phyloP scores from a whole-genome alignment of 2,888 invertebrate genomes.

The Acanthosepion esculentum region DNA sequence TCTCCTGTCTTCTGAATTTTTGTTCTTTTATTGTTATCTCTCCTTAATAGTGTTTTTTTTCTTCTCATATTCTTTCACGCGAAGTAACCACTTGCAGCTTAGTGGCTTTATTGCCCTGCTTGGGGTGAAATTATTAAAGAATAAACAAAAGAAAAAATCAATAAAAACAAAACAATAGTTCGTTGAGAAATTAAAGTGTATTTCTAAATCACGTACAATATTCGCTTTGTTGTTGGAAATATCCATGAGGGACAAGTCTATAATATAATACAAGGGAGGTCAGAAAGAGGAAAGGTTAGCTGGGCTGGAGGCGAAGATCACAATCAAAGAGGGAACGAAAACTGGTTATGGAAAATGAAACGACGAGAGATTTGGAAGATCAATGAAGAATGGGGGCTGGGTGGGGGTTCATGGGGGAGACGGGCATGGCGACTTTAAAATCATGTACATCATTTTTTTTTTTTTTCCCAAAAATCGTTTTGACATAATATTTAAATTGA shows the following conservation, averaged over 20 bases:
- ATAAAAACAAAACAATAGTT: constrained; percentile 12
- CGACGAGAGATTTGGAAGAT: constrained; percentile 35
- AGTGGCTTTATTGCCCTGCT: no score
- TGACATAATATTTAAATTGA: constrained; percentile 25
- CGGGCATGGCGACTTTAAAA: not conserved
- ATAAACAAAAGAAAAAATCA: not conserved
- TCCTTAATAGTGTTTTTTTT: no score
- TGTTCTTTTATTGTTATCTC: no score
- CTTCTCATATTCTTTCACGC: no score
- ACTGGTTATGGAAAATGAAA: constrained; percentile 45
- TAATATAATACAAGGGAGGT: constrained; percentile 6
- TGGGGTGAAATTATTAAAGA: no score
- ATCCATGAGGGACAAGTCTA: constrained; percentile 33
- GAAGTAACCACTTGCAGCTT: no score
- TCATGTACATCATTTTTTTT: not conserved
- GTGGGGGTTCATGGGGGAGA: not conserved
- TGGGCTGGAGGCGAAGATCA: not conserved
- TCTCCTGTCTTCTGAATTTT: no score
- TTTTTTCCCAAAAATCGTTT: not conserved
- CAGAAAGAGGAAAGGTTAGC: not conserved
- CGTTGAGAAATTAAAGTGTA: constrained; percentile 47
- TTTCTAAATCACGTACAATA: constrained; percentile 41
- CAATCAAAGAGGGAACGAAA: constrained; percentile 49
- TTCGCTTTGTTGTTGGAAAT: constrained; percentile 17
- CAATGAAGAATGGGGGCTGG: constrained; percentile 37